Conservation (phyloP, 2,113 vertebrate genomes). For the Cebidichthys violaceus region DNA sequence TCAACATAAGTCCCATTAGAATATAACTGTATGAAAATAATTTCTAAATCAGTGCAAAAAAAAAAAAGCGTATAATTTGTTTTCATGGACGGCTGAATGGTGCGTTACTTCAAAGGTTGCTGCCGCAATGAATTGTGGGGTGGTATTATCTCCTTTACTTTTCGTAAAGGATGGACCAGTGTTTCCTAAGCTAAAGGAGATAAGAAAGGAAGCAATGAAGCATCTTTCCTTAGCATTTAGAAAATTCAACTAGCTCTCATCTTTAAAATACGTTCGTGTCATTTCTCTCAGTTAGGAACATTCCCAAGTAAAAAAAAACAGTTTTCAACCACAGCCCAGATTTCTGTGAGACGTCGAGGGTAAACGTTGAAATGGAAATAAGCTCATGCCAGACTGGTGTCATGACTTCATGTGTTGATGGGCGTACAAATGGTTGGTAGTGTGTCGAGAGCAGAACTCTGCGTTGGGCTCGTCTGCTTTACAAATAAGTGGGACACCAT, state of each 20-base stretch:
- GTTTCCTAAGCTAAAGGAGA: too few relatives aligned
- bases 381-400: neutral
- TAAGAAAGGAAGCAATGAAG: too few relatives aligned
- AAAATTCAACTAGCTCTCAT: neutral
- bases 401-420: neutral
- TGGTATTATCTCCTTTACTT: neutral
- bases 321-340: too few relatives aligned
- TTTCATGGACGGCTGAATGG: too few relatives aligned
- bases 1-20: neutral
- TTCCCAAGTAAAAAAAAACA: neutral
- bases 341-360: too few relatives aligned
- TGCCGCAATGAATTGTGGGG: neutral
- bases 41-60: neutral
- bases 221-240: neutral
- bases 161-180: neutral
- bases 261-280: neutral
- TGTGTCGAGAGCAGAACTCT: neutral
- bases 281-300: neutral
- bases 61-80: neutral
- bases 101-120: neutral
- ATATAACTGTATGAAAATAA: neutral
- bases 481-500: neutral
- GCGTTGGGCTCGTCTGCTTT: conserved; percentile 4
- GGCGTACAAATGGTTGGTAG: neutral
- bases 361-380: neutral